These are phyloP conservation scores for Mamestra configurata DNA, from an alignment of 1,140 invertebrate species.

Conservation along the genomic window DNA sequence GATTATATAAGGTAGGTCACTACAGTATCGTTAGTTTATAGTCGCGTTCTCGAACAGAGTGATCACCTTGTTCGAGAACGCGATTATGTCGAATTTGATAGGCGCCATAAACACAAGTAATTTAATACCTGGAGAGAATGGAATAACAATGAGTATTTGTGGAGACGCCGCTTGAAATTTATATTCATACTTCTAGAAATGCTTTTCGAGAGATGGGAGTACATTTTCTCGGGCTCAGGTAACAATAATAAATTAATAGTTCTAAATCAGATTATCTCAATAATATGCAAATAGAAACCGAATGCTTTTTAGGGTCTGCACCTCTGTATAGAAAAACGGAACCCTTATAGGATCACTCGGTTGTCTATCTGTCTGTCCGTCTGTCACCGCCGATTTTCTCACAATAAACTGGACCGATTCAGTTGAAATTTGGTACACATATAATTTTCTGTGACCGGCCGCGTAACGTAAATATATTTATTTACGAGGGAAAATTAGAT, in stretches of 20 bases:
- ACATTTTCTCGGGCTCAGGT: not conserved
- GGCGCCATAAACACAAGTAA: not conserved
- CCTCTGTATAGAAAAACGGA: too few species aligned
- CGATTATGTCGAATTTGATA: not conserved
- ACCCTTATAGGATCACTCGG: too few species aligned
- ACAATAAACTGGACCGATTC: too few species aligned
- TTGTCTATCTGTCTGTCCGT: too few species aligned
- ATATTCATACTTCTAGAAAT: not conserved
- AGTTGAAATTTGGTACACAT: too few species aligned
- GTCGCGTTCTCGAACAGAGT: conserved; percentile 3
- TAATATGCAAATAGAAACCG: not conserved
- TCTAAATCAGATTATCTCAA: not conserved
- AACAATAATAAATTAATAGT: not conserved
- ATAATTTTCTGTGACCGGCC: too few species aligned
- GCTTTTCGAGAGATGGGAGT: not conserved
- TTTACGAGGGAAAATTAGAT: too few species aligned
- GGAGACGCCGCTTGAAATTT: not conserved
- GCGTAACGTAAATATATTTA: too few species aligned
- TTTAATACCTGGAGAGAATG: not conserved
- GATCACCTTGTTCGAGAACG: not conserved
- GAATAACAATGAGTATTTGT: conserved; percentile 1
- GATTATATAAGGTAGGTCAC: too few species aligned
- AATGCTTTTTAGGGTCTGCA: too few species aligned
- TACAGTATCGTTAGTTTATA: conserved; percentile 13
- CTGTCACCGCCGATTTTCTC: too few species aligned